These are phyloP conservation scores for Malthinus seriepunctatus DNA, from an alignment of 2,888 invertebrate genomes.

Conservation along the genomic window DNA sequence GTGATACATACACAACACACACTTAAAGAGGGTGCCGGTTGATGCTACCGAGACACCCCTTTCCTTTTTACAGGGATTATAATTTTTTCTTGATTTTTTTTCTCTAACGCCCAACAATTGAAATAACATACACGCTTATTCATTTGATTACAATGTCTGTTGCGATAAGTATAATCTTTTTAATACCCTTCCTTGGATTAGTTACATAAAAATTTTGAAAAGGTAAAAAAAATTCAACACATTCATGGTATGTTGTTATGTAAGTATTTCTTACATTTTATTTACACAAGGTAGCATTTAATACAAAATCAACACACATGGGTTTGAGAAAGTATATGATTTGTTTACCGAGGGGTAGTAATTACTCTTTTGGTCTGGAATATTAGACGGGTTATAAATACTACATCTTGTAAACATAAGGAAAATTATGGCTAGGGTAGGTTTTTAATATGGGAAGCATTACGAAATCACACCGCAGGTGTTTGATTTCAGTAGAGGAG, in stretches of 20 bases:
- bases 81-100: slow-evolving; percentile 15
- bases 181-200: background rate
- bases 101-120: slow-evolving; percentile 15
- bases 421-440: too few relatives aligned
- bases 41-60: slow-evolving; percentile 38
- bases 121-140: slow-evolving; percentile 16
- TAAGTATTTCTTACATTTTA: background rate
- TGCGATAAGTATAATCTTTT: background rate
- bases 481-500: too few relatives aligned
- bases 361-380: background rate
- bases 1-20: slow-evolving; percentile 33
- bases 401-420: too few relatives aligned
- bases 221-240: background rate
- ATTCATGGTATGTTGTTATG: background rate
- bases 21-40: slow-evolving; percentile 32
- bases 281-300: slow-evolving; percentile 13
- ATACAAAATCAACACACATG: slow-evolving; percentile 10
- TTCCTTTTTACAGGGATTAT: slow-evolving; percentile 26
- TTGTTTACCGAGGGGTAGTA: slow-evolving; percentile 8
- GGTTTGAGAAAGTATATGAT: background rate
- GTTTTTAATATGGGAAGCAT: too few relatives aligned
- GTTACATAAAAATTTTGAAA: too few relatives aligned
- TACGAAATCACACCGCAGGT: too few relatives aligned
- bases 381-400: slow-evolving; percentile 7
- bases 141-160: slow-evolving; percentile 9